phyloP scores from a whole-genome alignment of 2,888 invertebrate genomes.

The Hemicrepidius hirtus region DNA sequence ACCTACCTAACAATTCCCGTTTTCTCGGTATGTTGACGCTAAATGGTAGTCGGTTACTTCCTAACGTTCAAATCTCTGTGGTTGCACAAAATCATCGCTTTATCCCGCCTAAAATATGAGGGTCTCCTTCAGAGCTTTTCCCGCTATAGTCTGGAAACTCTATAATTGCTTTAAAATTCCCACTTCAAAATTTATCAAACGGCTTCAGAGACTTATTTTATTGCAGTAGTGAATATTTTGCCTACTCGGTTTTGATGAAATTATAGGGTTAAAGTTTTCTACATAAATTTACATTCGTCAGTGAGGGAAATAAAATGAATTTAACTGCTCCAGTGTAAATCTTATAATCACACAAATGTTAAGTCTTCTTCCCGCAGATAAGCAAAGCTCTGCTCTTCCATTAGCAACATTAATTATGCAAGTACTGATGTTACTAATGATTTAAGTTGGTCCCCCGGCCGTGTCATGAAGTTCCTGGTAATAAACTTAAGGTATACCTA shows the following conservation, averaged over 20 bases:
- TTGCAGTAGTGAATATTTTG: neutral
- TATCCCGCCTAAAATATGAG: neutral
- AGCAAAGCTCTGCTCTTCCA: conserved; percentile 29
- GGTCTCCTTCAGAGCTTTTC: neutral
- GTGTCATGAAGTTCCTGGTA: conserved; percentile 21
- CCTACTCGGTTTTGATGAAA: conserved; percentile 7
- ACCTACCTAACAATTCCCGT: no score
- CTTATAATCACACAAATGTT: conserved; percentile 10
- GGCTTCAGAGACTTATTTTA: conserved; percentile 11
- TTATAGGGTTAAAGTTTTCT: conserved; percentile 6
- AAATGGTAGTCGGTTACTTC: no score
- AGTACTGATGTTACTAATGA: conserved; percentile 59
- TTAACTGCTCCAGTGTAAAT: conserved; percentile 13
- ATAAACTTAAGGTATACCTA: conserved; percentile 16
- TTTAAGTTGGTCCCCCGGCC: conserved; percentile 55
- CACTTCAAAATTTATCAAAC: neutral
- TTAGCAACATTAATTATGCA: conserved; percentile 41
- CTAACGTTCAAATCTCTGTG: no score
- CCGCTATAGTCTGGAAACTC: neutral
- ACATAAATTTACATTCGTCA: conserved; percentile 10
- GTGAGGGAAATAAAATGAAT: neutral
- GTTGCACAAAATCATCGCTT: neutral
- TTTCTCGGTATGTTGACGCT: no score
- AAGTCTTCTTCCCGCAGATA: conserved; percentile 24
- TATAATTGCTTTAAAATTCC: neutral